Evolutionary conservation across 1,140 invertebrate species (phyloP).

Genomic region (Psix sp.): DNA sequence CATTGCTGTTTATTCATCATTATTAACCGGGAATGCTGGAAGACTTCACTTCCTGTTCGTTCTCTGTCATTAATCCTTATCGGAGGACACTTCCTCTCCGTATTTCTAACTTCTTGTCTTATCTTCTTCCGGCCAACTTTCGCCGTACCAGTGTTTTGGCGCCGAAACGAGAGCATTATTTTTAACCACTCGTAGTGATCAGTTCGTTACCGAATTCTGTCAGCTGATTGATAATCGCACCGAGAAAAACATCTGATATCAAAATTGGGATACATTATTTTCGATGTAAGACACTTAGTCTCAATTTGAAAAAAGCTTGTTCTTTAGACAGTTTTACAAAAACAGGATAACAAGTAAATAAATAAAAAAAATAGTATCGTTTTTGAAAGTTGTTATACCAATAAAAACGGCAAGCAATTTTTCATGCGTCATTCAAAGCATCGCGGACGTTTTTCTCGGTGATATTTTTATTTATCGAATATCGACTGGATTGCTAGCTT

Average conservation of each 20-base stretch:
- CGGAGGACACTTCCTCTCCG: conserved; percentile 25
- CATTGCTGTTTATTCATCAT: no score
- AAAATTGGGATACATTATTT: conserved; percentile 1
- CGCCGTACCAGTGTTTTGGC: conserved; percentile 41
- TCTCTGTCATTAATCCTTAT: conserved; percentile 37
- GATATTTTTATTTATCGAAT: conserved; percentile 23
- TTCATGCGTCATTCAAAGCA: neutral
- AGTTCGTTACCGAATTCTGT: conserved; percentile 25
- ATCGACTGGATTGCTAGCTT: conserved; percentile 19
- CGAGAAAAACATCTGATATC: conserved; percentile 31
- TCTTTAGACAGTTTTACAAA: no score
- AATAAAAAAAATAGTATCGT: no score
- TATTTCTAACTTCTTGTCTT: conserved; percentile 41
- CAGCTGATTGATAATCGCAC: conserved; percentile 27
- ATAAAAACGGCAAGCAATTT: neutral
- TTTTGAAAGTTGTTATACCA: no score
- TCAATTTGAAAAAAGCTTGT: no score
- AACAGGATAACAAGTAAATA: no score
- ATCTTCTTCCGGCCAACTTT: conserved; percentile 52
- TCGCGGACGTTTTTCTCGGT: conserved; percentile 18
- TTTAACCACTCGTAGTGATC: conserved; percentile 36
- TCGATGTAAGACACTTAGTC: no score
- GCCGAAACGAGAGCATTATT: conserved; percentile 40
- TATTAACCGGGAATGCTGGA: conserved; percentile 11
- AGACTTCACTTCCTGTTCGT: neutral